phyloP scores from a whole-genome alignment of 2,888 invertebrate genomes.

The Ditula angustiorana region DNA sequence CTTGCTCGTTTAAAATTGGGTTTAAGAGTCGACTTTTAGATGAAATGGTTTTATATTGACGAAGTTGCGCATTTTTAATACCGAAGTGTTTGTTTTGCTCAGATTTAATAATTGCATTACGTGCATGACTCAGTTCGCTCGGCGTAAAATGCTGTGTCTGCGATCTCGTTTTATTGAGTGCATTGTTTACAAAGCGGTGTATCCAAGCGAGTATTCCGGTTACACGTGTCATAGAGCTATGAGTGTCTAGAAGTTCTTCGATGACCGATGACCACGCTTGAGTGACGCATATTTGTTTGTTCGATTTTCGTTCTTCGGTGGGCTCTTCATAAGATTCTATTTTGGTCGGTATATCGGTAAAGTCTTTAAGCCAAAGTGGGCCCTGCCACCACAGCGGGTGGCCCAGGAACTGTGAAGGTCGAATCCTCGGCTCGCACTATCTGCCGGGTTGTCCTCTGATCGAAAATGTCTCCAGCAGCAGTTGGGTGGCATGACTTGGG shows the following conservation, averaged over 20 bases:
- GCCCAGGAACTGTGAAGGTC: neutral
- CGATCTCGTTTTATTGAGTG: conserved; percentile 15
- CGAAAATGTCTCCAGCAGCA: neutral
- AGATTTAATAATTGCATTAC: conserved; percentile 29
- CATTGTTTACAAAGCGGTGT: neutral
- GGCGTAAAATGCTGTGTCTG: neutral
- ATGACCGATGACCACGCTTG: neutral
- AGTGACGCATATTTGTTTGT: neutral
- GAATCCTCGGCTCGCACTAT: neutral
- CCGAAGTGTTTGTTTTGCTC: neutral
- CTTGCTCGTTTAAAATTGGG: neutral
- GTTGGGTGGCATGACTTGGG: conserved; percentile 21
- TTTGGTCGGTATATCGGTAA: neutral
- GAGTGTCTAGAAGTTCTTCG: neutral
- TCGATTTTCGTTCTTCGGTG: neutral
- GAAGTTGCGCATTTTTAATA: neutral
- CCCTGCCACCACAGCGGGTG: neutral
- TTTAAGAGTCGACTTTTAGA: neutral
- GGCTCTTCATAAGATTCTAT: neutral
- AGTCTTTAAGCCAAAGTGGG: too few species aligned
- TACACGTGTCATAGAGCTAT: conserved; percentile 3
- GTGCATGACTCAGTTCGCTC: conserved; percentile 25
- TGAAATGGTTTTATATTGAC: neutral
- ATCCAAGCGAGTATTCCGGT: neutral
- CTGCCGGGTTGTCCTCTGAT: conserved; percentile 1